Conservation (phyloP, 1,140 invertebrate species). For the Drosophila sproati region DNA sequence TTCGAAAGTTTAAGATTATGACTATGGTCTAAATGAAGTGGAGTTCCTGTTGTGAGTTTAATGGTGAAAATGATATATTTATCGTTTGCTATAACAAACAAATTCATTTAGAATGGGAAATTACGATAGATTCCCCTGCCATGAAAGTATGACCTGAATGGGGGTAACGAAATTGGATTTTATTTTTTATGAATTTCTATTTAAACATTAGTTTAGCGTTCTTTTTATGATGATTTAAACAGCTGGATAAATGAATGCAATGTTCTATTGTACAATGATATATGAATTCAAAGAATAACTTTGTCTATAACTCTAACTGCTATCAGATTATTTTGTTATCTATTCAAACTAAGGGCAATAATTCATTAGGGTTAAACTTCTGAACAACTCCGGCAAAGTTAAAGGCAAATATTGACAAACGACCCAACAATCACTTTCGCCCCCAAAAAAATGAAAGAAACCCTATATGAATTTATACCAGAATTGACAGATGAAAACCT, state of each 20-base stretch:
- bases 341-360: slow-evolving; percentile 28
- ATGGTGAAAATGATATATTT: slow-evolving; percentile 44
- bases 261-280: not conserved
- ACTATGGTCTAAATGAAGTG: slow-evolving; percentile 24
- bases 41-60: slow-evolving; percentile 55
- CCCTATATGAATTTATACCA: slow-evolving; percentile 61
- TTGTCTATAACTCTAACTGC: slow-evolving; percentile 5
- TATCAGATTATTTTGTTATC: slow-evolving; percentile 35
- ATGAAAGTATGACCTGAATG: slow-evolving; percentile 27
- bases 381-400: slow-evolving; percentile 28
- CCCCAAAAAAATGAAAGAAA: slow-evolving; percentile 46
- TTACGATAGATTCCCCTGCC: slow-evolving; percentile 6
- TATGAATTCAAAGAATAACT: not conserved
- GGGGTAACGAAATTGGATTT: too few species aligned
- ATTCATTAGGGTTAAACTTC: slow-evolving; percentile 28
- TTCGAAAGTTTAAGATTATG: slow-evolving; percentile 26
- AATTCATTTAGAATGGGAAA: slow-evolving; percentile 44
- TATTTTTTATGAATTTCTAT: not conserved
- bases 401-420: slow-evolving; percentile 56
- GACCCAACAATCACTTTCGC: slow-evolving; percentile 34
- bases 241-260: slow-evolving; percentile 25
- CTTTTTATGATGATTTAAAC: slow-evolving; percentile 13
- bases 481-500: slow-evolving; percentile 67
- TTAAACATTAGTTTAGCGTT: not conserved
- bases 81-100: slow-evolving; percentile 51